Evolutionary conservation across 2,113 vertebrate genomes (phyloP), one percentile per base, ranked within the genome.

Genomic region (Antigone vipio): DNA sequence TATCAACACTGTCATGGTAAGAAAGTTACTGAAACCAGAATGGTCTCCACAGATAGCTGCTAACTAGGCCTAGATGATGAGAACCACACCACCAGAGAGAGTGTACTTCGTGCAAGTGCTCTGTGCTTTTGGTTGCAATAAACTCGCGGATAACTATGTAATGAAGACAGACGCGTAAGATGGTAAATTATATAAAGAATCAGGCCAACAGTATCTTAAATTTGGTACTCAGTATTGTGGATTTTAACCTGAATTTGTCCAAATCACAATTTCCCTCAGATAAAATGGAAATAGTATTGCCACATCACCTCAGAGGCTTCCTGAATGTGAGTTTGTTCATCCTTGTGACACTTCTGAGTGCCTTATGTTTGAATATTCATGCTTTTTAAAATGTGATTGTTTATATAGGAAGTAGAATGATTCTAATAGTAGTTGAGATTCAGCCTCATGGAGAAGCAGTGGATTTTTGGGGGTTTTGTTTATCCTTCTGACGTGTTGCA

Each of bases 241-340:
- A 45, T 85, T 92, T 80, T 88, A 84, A 84, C 15, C 9, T 76
- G 64, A 64, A n/a, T 91, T 87, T 71, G 10, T 87, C 27, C 38
- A 50, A 53, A 47, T 74, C 85, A 72, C 16, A 22, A n/a, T 64
- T 88, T 79, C 32, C 27, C 24, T 88, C 14, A 40, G 69, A 32
- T 83, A 58, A 79, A 72, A 62, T 77, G 76, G 32, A 75, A 85
- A 30, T 63, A 63, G 24, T 52, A 29, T 89, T 85, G 71, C 49
- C 77, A 10, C 24, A 74, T 87, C 42, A 84, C 47, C 52, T 86
- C 40, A 44, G 42, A 77, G 68, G 47, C 60, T 85, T 89, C 52
- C 40, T 93, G 47, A 82, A 59, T 56, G 19, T 58, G 30, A 69
- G 11, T 74, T 72, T 96, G 22, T 77, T 92, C 50, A 52, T 83